Evolutionary conservation across 2,888 invertebrate genomes (phyloP).

Genomic region (Acrobasis repandana): DNA sequence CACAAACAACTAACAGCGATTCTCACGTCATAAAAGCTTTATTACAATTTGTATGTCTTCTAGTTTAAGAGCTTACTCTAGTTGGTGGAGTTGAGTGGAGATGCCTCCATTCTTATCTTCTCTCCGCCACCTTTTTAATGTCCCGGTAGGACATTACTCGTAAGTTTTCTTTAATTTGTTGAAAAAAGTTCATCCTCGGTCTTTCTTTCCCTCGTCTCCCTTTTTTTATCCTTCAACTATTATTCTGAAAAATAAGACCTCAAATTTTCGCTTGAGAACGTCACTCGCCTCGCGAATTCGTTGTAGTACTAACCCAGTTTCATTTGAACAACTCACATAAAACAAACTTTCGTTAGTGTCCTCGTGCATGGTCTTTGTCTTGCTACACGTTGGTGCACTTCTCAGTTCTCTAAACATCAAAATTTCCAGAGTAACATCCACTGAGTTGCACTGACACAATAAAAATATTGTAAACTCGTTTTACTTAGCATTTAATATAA

Average conservation of each 20-base stretch:
- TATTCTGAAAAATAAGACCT: too few species aligned
- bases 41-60: not conserved
- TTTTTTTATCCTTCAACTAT: too few species aligned
- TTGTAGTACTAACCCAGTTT: slow-evolving; percentile 42
- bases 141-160: too few species aligned
- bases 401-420: slow-evolving; percentile 4
- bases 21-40: not conserved
- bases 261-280: not conserved
- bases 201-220: too few species aligned
- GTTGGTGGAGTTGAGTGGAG: too few species aligned
- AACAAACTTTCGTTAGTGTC: slow-evolving; percentile 48
- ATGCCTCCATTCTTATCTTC: too few species aligned
- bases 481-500: not conserved
- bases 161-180: too few species aligned
- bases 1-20: too few species aligned
- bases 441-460: not conserved
- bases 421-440: not conserved
- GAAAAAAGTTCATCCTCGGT: too few species aligned
- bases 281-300: slow-evolving; percentile 15
- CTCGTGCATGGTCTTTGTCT: slow-evolving; percentile 44
- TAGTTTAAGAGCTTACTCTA: too few species aligned
- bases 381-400: slow-evolving; percentile 4
- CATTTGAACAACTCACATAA: slow-evolving; percentile 53
- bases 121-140: too few species aligned
- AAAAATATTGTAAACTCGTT: not conserved